Percentiles rank a stretch among this genome's conserved stretches.
Conservation (phyloP, 1,140 invertebrate genomes). For the Polypedilum pembai region DNA sequence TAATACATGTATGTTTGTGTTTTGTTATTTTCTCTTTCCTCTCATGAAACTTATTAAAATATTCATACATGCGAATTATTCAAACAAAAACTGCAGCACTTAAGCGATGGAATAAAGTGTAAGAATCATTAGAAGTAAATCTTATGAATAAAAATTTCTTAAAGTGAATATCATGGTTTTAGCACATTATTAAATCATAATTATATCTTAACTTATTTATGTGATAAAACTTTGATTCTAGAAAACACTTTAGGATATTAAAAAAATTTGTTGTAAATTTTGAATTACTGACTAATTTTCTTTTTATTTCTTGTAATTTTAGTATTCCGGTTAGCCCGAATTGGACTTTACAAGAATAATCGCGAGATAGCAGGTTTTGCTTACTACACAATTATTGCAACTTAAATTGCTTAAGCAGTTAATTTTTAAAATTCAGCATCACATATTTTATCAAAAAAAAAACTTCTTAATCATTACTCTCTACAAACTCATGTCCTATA, state of each 20-base stretch:
- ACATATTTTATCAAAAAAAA: background rate
- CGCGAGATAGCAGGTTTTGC: background rate
- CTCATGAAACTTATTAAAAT: background rate
- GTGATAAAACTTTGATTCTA: too few species aligned
- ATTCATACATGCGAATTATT: constrained; percentile 10
- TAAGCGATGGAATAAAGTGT: constrained; percentile 8
- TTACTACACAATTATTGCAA: constrained; percentile 12
- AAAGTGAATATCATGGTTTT: background rate
- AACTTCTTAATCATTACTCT: too few species aligned
- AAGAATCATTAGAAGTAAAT: background rate
- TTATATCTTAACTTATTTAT: too few species aligned
- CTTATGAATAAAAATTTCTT: background rate
- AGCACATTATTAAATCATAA: too few species aligned
- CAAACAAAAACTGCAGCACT: constrained; percentile 1
- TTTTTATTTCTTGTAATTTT: background rate
- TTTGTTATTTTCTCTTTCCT: background rate
- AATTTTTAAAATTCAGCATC: background rate
- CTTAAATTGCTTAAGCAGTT: background rate
- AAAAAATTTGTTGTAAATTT: too few species aligned
- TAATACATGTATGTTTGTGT: background rate
- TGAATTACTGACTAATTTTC: background rate
- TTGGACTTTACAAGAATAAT: background rate
- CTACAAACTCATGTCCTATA: too few species aligned
- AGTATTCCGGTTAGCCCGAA: background rate
- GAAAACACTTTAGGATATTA: too few species aligned